Evolutionary conservation across 2,113 vertebrate genomes (phyloP).

Genomic region (Alligator sinensis): DNA sequence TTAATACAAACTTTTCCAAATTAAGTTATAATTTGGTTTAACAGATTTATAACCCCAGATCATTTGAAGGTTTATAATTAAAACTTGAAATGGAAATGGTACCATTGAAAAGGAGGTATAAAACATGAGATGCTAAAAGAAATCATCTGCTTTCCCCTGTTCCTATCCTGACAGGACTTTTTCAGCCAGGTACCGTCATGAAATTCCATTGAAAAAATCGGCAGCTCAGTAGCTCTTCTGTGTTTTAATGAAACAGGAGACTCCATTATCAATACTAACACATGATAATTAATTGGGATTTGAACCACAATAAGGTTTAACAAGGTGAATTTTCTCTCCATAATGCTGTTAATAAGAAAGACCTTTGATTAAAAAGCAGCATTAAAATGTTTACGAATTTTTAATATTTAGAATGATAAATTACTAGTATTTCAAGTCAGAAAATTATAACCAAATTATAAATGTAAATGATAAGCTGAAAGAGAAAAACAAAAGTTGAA

Average conservation of each 20-base stretch:
- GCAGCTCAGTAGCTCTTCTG: neutral
- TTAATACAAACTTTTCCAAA: neutral
- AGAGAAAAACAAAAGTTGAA: neutral
- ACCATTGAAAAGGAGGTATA: neutral
- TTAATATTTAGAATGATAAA: neutral
- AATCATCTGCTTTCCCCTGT: neutral
- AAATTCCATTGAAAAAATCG: neutral
- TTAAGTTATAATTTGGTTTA: neutral
- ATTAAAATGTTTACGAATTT: neutral
- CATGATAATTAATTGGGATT: neutral
- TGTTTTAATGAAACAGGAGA: neutral
- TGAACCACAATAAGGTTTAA: neutral
- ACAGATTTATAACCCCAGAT: neutral
- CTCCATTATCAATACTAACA: neutral
- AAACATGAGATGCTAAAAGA: neutral
- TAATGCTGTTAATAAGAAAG: neutral
- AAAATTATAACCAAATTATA: neutral
- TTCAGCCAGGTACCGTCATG: neutral
- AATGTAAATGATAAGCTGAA: neutral
- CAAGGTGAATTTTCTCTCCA: neutral
- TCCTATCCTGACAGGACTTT: neutral
- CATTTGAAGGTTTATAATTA: neutral
- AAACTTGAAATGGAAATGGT: neutral
- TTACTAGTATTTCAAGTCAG: neutral
- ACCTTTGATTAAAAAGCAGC: neutral